Evolutionary conservation across 2,888 invertebrate genomes (phyloP), one percentile per base, ranked within the genome.

Genomic region (Drosophila cognata): DNA sequence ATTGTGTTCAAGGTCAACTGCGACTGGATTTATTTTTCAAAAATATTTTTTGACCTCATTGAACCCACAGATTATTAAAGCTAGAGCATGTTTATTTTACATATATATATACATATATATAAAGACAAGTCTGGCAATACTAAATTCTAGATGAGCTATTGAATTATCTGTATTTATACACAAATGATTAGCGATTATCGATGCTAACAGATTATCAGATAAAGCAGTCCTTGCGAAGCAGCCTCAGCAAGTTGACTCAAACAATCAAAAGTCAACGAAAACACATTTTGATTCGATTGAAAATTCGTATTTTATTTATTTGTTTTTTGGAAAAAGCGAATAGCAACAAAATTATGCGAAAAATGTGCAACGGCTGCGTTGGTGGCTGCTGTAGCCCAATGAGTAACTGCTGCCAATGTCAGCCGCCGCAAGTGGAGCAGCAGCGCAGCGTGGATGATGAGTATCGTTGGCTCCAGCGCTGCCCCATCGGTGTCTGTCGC

Each of bases 341-440:
- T 59, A 56, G 57, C 77, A 77, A 66, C 80, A 79, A 79, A 74
- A 79, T 79, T 60, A 52, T 48, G 21, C 0, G 29, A 16, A 60
- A 74, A 58, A 77, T 77, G 77, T 77, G 63, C 52, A 35, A 31
- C 35, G 35, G 11, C n/a, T 52, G 43, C 36, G 11, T 25, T 52
- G 50, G 35, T 25, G 25, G 55, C 61, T 52, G 56, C 48, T 69
- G 35, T 16, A 8, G 68, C 21, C 41, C 4, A 13, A 2, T 5
- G n/a, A 11, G 18, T 16, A 5, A 31, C 18, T 35, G 36, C 36
- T 53, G 63, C 46, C 21, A 33, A 21, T 63, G 46, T 31, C 21
- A 18, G 1, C 48, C 29, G 33, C 1, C 29, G 33, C 2, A 7
- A 6, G 1, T 25, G 28, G 73, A 73, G 31, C 33, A 31, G n/a